These are phyloP conservation scores for Sebastes umbrosus DNA, from an alignment of 2,797 vertebrate genomes.

Conservation along the genomic window DNA sequence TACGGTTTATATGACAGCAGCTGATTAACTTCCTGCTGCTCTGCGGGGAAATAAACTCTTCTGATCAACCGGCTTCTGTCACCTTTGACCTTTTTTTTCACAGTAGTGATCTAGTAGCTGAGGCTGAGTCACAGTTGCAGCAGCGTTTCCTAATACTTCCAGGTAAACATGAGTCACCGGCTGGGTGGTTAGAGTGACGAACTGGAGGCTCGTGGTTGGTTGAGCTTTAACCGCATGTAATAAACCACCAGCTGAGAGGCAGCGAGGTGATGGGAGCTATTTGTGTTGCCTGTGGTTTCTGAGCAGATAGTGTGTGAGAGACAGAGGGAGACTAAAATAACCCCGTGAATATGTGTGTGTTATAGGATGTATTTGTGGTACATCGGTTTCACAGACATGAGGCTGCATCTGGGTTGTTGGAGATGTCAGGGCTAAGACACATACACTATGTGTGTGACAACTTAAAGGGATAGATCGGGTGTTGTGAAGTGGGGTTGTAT, in stretches of 20 bases:
- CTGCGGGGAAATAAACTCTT: neutral
- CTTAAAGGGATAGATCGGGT: too few species aligned
- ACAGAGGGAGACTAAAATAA: neutral
- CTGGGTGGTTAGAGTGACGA: neutral
- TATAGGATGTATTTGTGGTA: neutral
- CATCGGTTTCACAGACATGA: neutral
- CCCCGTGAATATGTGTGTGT: neutral
- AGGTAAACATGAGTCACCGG: neutral
- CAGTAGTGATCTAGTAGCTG: neutral
- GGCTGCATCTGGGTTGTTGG: neutral
- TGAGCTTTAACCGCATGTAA: slow-evolving; percentile 33
- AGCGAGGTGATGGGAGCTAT: slow-evolving; percentile 11
- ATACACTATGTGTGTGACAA: neutral
- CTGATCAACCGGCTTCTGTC: neutral
- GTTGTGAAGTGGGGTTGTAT: too few species aligned
- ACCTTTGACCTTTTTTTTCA: neutral
- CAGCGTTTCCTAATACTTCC: neutral
- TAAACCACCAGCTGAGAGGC: slow-evolving; percentile 27
- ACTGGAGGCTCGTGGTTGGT: neutral
- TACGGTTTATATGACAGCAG: neutral
- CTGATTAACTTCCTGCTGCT: neutral
- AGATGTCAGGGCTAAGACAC: neutral
- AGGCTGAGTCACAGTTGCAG: neutral
- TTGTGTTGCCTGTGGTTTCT: slow-evolving; percentile 15
- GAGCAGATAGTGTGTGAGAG: neutral